Percentiles rank a stretch among this genome's conserved stretches.
These are phyloP conservation scores for Sminthurides bifidus DNA, from an alignment of 1,140 invertebrate species.

Conservation along the genomic window DNA sequence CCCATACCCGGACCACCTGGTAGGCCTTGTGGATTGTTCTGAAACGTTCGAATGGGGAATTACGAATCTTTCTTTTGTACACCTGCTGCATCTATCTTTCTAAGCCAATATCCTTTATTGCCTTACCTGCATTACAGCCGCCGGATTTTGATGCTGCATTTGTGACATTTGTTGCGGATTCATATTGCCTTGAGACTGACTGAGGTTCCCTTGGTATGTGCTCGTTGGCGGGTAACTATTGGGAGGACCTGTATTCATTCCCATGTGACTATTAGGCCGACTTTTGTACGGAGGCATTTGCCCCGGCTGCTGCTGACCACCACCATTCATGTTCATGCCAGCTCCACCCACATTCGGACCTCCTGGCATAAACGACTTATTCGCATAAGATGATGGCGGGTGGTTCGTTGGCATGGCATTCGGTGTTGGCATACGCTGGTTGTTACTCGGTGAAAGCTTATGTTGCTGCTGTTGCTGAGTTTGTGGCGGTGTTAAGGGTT, in stretches of 20 bases:
- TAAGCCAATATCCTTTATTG: too few species aligned
- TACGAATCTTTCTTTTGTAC: neutral
- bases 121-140: constrained; percentile 2
- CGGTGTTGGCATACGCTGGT: neutral
- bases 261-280: too few species aligned
- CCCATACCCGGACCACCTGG: too few species aligned
- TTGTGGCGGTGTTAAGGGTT: constrained; percentile 1
- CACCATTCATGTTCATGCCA: too few species aligned
- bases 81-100: neutral
- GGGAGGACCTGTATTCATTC: neutral
- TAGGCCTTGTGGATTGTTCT: too few species aligned
- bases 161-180: constrained; percentile 9
- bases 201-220: neutral
- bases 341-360: too few species aligned
- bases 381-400: constrained; percentile 2
- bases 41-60: too few species aligned
- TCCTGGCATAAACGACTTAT: constrained; percentile 18
- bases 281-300: neutral
- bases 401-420: neutral
- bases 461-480: constrained; percentile 7
- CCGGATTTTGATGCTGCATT: neutral
- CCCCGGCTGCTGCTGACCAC: neutral
- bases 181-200: constrained; percentile 1
- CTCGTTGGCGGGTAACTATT: neutral
- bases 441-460: neutral